Evolutionary conservation across 2,797 vertebrate species (phyloP).

Genomic region (Siniperca undulata): DNA sequence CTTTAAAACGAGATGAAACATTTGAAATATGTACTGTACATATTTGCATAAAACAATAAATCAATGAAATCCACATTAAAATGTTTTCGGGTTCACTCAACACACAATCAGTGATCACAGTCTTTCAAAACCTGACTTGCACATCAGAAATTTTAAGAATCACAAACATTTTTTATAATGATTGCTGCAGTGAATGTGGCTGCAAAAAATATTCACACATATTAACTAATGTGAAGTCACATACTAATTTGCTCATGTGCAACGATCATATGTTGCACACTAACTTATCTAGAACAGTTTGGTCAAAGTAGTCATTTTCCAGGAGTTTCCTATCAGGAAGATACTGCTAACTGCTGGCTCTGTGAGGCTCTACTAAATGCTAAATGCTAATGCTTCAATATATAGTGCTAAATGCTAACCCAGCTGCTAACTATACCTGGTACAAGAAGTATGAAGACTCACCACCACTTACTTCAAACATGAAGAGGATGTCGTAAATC

Average conservation of each 20-base stretch:
- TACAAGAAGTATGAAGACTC: background rate
- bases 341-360: background rate
- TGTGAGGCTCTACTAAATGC: background rate
- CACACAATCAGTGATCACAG: background rate
- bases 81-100: background rate
- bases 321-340: background rate
- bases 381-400: background rate
- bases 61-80: background rate
- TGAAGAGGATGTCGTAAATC: background rate
- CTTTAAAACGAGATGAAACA: background rate
- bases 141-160: background rate
- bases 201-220: background rate
- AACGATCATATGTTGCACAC: background rate
- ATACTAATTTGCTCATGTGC: too few relatives aligned
- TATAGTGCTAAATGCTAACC: background rate
- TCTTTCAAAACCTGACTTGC: too few relatives aligned
- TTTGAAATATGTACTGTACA: constrained; percentile 5
- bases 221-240: too few relatives aligned
- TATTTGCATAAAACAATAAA: constrained; percentile 44
- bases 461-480: background rate
- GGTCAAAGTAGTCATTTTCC: background rate
- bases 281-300: background rate
- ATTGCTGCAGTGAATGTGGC: too few relatives aligned
- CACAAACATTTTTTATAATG: background rate
- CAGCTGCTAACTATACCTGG: background rate